Conservation (phyloP, 2,888 invertebrate genomes). For the Pediacus dermestoides region DNA sequence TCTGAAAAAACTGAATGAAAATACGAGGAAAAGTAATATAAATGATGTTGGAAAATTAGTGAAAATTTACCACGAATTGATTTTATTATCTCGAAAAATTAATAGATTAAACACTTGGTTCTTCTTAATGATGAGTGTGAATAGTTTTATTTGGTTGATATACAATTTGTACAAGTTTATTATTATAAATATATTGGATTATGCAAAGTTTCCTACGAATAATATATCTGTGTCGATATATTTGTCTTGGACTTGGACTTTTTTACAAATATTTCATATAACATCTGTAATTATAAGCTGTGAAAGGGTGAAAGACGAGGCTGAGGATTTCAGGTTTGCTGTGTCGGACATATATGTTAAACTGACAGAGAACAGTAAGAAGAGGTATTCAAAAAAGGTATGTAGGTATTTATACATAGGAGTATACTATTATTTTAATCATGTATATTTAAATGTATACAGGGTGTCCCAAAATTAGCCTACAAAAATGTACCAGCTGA, state of each 20-base stretch:
- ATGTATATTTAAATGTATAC: not conserved
- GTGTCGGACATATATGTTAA: constrained; percentile 3
- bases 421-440: constrained; percentile 1
- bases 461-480: too few species aligned
- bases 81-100: constrained; percentile 8
- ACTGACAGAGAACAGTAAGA: not conserved
- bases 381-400: constrained; percentile 4
- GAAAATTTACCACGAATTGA: constrained; percentile 7
- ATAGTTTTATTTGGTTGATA: constrained; percentile 22
- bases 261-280: constrained; percentile 18
- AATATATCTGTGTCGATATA: constrained; percentile 18
- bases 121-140: constrained; percentile 14
- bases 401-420: not conserved
- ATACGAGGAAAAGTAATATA: constrained; percentile 8
- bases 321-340: constrained; percentile 12
- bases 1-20: constrained; percentile 7
- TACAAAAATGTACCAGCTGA: too few species aligned
- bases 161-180: constrained; percentile 23
- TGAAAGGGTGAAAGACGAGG: constrained; percentile 8
- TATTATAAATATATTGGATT: constrained; percentile 15
- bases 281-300: constrained; percentile 12
- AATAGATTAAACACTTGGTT: constrained; percentile 15
- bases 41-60: not conserved
- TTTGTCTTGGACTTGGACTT: constrained; percentile 15
- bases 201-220: constrained; percentile 17